Percentiles rank a stretch among this genome's conserved stretches.
phyloP scores from a whole-genome alignment of 2,888 invertebrate species.

The Cotesia congregata region DNA sequence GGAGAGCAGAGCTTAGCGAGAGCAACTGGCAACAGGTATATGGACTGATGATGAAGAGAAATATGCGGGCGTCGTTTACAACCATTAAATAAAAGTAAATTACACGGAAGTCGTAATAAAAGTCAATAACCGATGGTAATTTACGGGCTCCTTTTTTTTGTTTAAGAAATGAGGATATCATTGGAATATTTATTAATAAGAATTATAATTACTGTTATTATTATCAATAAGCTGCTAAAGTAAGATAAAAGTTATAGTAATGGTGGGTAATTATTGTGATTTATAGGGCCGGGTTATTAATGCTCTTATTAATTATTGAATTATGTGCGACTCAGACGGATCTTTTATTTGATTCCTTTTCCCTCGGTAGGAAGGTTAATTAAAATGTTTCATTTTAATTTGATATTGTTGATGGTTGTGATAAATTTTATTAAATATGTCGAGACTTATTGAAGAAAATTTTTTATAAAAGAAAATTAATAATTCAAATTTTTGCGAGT shows the following conservation, averaged over 20 bases:
- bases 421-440: too few species aligned
- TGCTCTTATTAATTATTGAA: neutral
- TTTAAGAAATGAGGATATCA: neutral
- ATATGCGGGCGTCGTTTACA: constrained; percentile 19
- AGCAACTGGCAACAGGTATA: neutral
- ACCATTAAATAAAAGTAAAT: constrained; percentile 25
- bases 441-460: too few species aligned
- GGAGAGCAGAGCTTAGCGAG: neutral
- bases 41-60: constrained; percentile 10
- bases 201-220: constrained; percentile 19
- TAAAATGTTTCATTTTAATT: too few species aligned
- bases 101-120: constrained; percentile 31
- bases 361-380: too few species aligned
- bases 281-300: neutral
- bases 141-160: constrained; percentile 7
- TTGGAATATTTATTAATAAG: constrained; percentile 19
- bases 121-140: constrained; percentile 22
- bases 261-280: neutral
- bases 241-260: neutral
- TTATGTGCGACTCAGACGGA: neutral
- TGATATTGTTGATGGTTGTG: too few species aligned
- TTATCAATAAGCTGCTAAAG: neutral
- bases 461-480: too few species aligned
- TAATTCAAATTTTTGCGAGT: too few species aligned
- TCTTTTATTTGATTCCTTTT: too few species aligned